Evolutionary conservation across 2,113 vertebrate species (phyloP), one percentile per base, ranked within the genome.

Genomic region (Marmota monax): DNA sequence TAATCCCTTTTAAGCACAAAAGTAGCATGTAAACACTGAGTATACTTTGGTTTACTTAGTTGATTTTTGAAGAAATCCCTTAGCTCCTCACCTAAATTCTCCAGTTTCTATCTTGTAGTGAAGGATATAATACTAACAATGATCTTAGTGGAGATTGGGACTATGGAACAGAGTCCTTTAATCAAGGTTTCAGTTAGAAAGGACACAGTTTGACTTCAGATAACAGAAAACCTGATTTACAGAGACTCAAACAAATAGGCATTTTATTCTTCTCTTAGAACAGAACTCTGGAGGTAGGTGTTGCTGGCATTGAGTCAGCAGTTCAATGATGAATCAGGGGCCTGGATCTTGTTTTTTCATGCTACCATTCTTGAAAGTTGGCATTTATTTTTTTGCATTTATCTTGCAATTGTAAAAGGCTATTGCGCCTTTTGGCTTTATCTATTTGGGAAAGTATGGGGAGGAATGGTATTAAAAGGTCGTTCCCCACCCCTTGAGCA

Each of bases 341-440:
- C 16, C 58, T 92, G 70, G 74, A 56, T 97, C 92, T 96, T 95
- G 95, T 87, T 93, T 96, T 93, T 34, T 79, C 83, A n/a, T 20
- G 48, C 83, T 83, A 20, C 10, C 53, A 17, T 79, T 93, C 90
- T 80, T 80, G 32, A 79, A 72, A 96, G 51, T 83, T 86, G 74
- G 63, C 25, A 18, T 93, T 84, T 93, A 82, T 83, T 53, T 67
- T 84, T 34, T 51, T 61, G 42, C 51, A 39, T 37, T 51, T 23
- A 17, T 74, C 70, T 96, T 58, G 53, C n/a, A 23, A 34, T 72
- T 85, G 34, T 89, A 72, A 91, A 84, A 91, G 9, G 61, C 32
- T 74, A 29, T 16, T 85, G 39, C 1, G 1, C 37, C 53, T 84
- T 92, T 4, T 67, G 80, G 51, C 1, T 88, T 67, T 53, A 76